Conservation (phyloP, 2,797 vertebrate species). For the Epinephelus coioides region DNA sequence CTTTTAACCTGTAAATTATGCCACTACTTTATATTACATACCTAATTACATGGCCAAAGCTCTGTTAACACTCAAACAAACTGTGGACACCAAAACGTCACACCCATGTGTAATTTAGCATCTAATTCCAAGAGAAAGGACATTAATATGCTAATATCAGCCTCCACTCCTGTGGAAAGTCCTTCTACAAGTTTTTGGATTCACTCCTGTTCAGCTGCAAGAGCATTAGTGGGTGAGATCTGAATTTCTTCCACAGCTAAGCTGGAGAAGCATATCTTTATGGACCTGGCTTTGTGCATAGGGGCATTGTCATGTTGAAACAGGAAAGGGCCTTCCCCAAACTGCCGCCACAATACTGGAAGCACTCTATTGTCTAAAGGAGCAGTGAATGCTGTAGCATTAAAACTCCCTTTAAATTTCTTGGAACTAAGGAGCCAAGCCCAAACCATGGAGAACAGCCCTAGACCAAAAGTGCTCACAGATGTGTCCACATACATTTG, state of each 20-base stretch:
- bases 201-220: background rate
- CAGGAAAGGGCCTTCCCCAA: constrained; percentile 37
- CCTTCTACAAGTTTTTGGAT: background rate
- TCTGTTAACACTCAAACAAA: background rate
- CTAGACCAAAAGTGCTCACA: background rate
- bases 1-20: background rate
- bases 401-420: background rate
- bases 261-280: background rate
- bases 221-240: background rate
- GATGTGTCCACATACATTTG: background rate
- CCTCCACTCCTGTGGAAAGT: background rate
- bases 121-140: background rate
- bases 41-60: background rate
- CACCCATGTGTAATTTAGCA: background rate
- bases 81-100: background rate
- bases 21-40: background rate
- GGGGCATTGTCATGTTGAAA: constrained; percentile 24
- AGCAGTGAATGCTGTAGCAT: background rate
- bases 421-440: background rate
- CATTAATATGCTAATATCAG: background rate
- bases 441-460: background rate
- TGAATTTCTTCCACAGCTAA: background rate
- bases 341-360: constrained; percentile 16
- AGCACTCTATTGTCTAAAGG: constrained; percentile 14
- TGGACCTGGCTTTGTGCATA: constrained; percentile 7